Base-by-base conservation (phyloP, 2,797 vertebrate genomes). In the Pseudochaenichthys georgianus region DNA sequence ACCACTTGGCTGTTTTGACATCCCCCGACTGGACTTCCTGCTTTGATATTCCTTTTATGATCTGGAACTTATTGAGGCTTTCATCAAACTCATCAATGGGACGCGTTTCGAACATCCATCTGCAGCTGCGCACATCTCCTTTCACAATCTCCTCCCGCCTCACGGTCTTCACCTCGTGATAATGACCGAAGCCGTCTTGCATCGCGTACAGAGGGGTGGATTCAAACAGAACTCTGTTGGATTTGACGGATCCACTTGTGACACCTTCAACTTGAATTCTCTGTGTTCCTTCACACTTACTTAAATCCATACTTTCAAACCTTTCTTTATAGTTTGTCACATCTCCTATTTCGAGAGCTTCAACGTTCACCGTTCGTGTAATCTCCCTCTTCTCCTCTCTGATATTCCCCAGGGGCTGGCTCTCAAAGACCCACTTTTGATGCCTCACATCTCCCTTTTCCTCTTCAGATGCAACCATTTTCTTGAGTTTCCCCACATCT, bases 41-140 rank as follows among this genome's bases (percentile, higher is more conserved):
- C 78, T 97, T 96, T 58, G 97, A 97, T 83, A 99, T 98, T 6
- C 97, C 97, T 92, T 96, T 97, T 43, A 99, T 99, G 57, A 99
- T 89, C 90, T 98, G 96, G 73, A 96, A 97, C 85, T 96, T 98
- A 76, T 94, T 87, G 70, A 96, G 92, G 70, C 96, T 97, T 83
- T 98, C 96, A 41, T 97, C 96, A 92, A 98, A 98, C 75, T 97
- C 95, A 68, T 98, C 97, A 52, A 99, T 96, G 1, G 97, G 96
- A 9, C 93, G 95, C 0, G 97, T 99, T 93, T 99, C 97, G 91
- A 99, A 99, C 94, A 98, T 97, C 97, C 97, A 99, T 67, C 96
- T 95, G 80, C 96, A 98, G 80, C 95, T 97, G 80, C 89, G 93
- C 17, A 98, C 97, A 11, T 98, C 96, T 31, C 97, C 97, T 86